phyloP scores from a whole-genome alignment of 2,888 invertebrate genomes.

The Chymomyza procnemis region DNA sequence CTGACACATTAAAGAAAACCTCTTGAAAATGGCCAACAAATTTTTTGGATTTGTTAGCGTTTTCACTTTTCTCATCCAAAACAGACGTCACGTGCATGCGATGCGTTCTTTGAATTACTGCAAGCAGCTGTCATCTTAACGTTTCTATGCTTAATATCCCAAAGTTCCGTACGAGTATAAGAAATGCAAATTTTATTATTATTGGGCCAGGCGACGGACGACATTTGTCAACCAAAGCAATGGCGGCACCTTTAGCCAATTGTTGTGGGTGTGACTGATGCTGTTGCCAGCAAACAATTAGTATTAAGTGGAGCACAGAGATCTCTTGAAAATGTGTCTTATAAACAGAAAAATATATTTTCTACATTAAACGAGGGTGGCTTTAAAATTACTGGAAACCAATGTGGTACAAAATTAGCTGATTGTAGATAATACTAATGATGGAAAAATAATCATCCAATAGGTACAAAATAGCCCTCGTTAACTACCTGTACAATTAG shows the following conservation, averaged over 20 bases:
- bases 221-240: slow-evolving; percentile 12
- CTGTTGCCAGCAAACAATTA: slow-evolving; percentile 49
- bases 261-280: slow-evolving; percentile 19
- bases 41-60: neutral
- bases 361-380: neutral
- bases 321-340: slow-evolving; percentile 33
- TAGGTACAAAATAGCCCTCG: too few species aligned
- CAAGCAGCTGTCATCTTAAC: slow-evolving; percentile 43
- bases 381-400: too few species aligned
- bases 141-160: slow-evolving; percentile 16
- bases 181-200: slow-evolving; percentile 19
- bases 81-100: neutral
- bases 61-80: neutral
- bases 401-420: too few species aligned
- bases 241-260: slow-evolving; percentile 1
- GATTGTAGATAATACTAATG: too few species aligned
- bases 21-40: too few species aligned
- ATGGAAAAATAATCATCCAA: too few species aligned
- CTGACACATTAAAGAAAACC: neutral
- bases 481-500: neutral
- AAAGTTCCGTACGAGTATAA: neutral
- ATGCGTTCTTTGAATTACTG: slow-evolving; percentile 35
- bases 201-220: neutral
- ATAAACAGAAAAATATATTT: slow-evolving; percentile 8
- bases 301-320: slow-evolving; percentile 45